These are phyloP conservation scores for Cheilosia scutellata DNA, from an alignment of 2,888 invertebrate species.

Conservation along the genomic window DNA sequence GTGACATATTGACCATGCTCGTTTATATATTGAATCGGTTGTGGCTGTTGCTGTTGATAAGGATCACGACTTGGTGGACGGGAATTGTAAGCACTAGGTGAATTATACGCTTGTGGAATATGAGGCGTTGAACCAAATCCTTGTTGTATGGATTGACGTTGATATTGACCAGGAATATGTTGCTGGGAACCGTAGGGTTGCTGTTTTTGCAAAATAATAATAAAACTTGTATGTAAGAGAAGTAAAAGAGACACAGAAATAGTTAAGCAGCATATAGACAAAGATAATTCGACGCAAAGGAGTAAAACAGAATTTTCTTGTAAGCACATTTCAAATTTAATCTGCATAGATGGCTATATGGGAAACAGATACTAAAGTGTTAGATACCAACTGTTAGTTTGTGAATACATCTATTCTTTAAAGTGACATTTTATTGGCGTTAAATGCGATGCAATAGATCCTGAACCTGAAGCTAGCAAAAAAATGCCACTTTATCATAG, in stretches of 20 bases:
- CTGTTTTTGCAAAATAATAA: slow-evolving; percentile 52
- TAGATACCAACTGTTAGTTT: slow-evolving; percentile 31
- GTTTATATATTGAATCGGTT: slow-evolving; percentile 84
- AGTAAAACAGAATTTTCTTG: slow-evolving; percentile 42
- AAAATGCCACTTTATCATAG: background rate
- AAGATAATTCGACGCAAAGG: slow-evolving; percentile 32
- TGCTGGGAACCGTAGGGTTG: slow-evolving; percentile 86
- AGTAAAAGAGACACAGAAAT: background rate
- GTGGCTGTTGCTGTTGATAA: slow-evolving; percentile 81
- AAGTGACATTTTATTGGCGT: slow-evolving; percentile 1
- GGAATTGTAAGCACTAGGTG: slow-evolving; percentile 81
- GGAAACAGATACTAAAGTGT: background rate
- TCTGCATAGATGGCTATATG: slow-evolving; percentile 2
- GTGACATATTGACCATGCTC: slow-evolving; percentile 83
- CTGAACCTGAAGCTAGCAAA: slow-evolving; percentile 17
- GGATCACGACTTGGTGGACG: slow-evolving; percentile 84
- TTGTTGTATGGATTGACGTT: slow-evolving; percentile 81
- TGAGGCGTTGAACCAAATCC: slow-evolving; percentile 84
- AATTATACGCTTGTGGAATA: slow-evolving; percentile 82
- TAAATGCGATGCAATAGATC: slow-evolving; percentile 7
- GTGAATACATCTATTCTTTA: background rate
- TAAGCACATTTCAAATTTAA: slow-evolving; percentile 58
- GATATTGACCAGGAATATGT: slow-evolving; percentile 84
- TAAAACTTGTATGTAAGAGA: slow-evolving; percentile 51
- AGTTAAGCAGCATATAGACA: slow-evolving; percentile 25